Base-by-base conservation (phyloP, 2,797 vertebrate species). In the Mormyrops boulengeri region DNA sequence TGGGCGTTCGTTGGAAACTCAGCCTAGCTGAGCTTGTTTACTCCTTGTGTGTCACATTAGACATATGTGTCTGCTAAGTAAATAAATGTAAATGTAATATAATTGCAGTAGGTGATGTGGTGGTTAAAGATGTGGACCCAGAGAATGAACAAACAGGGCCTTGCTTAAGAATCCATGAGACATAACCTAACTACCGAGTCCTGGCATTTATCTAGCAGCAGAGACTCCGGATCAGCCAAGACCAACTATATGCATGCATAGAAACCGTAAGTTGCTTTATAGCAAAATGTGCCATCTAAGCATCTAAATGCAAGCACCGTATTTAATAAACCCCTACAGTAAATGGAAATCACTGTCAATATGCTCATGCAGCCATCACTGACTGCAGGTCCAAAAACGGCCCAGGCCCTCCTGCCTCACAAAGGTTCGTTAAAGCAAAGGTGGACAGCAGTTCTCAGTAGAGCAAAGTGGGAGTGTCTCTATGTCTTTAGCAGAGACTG, bases 401-500 rank as follows among this genome's bases (percentile, higher is more conserved):
- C 49, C 38, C 34, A 11, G 34, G 82, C 2, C 44, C 52, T 62
- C 9, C 50, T 89, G 19, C 30, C 26, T 26, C 88, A 87, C 60
- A 60, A 60, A 38, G 53, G 17, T 50, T 89, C 88, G 6, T n/a
- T 62, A 44, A 5, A 55, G 34, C 55, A 38, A 8, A 30, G 2
- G 69, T 89, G 30, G 38, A 44, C 52, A 41, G 34, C 4, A 19
- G 14, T 30, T 7, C 38, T 62, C 50, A 9, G 50, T 30, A 66
- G 87, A 44, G 17, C 30, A 50, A 60, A 34, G 44, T 85, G 30
- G 88, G 38, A 66, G 41, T 34, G 85, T 30, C 50, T 52, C 38
- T n/a, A 77, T 69, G 82, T 73, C 85, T 89, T 66, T 77, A 47
- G 30, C 50, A 55, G 85, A 89, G 47, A 73, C 85, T 34, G 55